Base-by-base conservation (phyloP, 2,113 vertebrate species). In the Xyliphius kryptos region DNA sequence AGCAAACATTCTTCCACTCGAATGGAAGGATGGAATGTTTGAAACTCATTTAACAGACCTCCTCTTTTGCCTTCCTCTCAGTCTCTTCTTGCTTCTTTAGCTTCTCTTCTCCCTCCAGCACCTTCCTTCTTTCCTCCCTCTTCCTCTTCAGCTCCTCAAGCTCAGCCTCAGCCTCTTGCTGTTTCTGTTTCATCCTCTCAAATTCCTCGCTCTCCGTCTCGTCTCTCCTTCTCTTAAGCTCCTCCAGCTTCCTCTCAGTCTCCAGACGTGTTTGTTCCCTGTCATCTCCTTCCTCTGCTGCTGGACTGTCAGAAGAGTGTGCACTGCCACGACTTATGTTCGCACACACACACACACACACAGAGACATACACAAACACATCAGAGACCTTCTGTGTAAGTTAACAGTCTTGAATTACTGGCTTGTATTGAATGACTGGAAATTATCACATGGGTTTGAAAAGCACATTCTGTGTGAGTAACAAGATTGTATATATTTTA, bases 71-170 rank as follows among this genome's bases (percentile, higher is more conserved):
- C n/a, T n/a, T n/a, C n/a, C n/a, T n/a, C n/a, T n/a, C n/a, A n/a
- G n/a, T n/a, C n/a, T n/a, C n/a, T n/a, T 97, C 95, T 71, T 92
- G 89, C 74, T 91, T 96, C 81, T 76, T 89, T 76, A 64, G 87
- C 77, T 86, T 85, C 72, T 96, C 96, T 69, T 97, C 95, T 67
- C 97, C 95, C 68, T 97, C 96, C 76, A 94, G 82, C n/a, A n/a
- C n/a, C n/a, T n/a, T n/a, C n/a, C n/a, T n/a, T n/a, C n/a, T n/a
- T n/a, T n/a, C n/a, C n/a, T n/a, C n/a, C n/a, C n/a, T n/a, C n/a
- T n/a, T n/a, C n/a, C n/a, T n/a, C n/a, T n/a, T n/a, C n/a, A n/a
- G n/a, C n/a, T n/a, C n/a, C n/a, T n/a, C n/a, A n/a, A n/a, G n/a
- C n/a, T n/a, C n/a, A n/a, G n/a, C n/a, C 0, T 89, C 90, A 0